Evolutionary conservation across 2,888 invertebrate species (phyloP).

Genomic region (Spodoptera exigua): DNA sequence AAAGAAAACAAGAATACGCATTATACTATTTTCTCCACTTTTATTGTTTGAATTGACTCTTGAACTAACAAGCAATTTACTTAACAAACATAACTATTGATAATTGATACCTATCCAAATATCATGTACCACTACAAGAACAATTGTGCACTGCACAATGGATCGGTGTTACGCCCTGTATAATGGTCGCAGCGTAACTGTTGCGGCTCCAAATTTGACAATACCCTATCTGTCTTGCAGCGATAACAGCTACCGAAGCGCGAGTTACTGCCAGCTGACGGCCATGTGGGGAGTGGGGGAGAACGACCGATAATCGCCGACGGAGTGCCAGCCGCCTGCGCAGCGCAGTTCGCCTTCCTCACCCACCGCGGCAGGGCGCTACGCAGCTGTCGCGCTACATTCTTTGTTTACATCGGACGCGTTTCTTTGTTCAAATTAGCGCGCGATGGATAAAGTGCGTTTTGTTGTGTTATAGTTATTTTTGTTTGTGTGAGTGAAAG

Average conservation of each 20-base stretch:
- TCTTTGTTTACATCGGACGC: slow-evolving; percentile 79
- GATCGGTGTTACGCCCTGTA: slow-evolving; percentile 15
- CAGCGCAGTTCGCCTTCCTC: slow-evolving; percentile 59
- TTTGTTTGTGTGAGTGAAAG: slow-evolving; percentile 66
- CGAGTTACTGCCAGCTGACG: slow-evolving; percentile 58
- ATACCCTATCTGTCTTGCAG: slow-evolving; percentile 32
- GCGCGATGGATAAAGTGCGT: slow-evolving; percentile 71
- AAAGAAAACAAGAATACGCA: too few relatives aligned
- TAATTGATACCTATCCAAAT: slow-evolving; percentile 14
- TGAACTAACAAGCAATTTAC: slow-evolving; percentile 16
- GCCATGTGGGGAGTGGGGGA: slow-evolving; percentile 73
- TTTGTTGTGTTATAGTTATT: slow-evolving; percentile 62
- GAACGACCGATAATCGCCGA: slow-evolving; percentile 79
- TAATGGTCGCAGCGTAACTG: slow-evolving; percentile 25
- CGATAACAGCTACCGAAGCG: slow-evolving; percentile 46
- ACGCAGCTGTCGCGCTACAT: slow-evolving; percentile 51
- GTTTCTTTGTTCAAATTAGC: slow-evolving; percentile 73
- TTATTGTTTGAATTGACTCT: too few relatives aligned
- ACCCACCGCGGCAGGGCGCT: slow-evolving; percentile 66
- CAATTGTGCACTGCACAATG: slow-evolving; percentile 29
- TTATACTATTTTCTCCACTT: too few relatives aligned
- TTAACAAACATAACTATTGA: slow-evolving; percentile 14
- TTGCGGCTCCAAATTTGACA: slow-evolving; percentile 25
- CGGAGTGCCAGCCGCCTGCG: slow-evolving; percentile 55
- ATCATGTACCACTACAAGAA: slow-evolving; percentile 6